Evolutionary conservation across 2,113 vertebrate genomes (phyloP), one percentile per base, ranked within the genome.

Genomic region (Mormoops blainvillei): DNA sequence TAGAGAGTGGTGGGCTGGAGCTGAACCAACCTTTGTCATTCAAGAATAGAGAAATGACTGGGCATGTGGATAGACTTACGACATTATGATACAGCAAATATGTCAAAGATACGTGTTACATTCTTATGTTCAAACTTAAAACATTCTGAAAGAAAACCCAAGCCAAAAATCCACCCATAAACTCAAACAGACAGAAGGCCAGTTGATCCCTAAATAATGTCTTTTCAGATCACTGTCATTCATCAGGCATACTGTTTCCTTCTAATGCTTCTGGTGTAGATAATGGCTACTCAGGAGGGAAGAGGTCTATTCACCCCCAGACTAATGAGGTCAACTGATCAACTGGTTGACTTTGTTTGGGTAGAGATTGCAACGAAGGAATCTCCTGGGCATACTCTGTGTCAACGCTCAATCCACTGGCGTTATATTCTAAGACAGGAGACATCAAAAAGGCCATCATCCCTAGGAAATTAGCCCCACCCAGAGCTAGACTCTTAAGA

Each of bases 401-500:
- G 58, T 70, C 38, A 81, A 63, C 78, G 33, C 41, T 45, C 33
- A 70, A 68, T 67, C 63, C 18, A 26, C 9, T 61, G n/a, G 43
- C 41, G 22, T 43, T 24, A 43, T 15, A 36, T 26, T 43, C 36
- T 43, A 22, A 74, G 36, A 77, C 19, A 58, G 50, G 54, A 89
- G 52, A 80, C 31, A 71, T 14, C 41, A 13, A 52, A 76, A 83
- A 52, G 56, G 31, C 28, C 0, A 0, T 36, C 36, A 22, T 54
- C 65, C 22, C 0, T 36, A 10, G 56, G 97, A 97, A 93, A 61
- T 36, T 1, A 77, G 16, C 0, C 0, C 9, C 36, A 63, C 68
- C 92, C 94, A 71, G 74, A 95, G 97, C 73, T 28, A 38, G 36
- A 91, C 85, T n/a, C n/a, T n/a, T n/a, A n/a, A n/a, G n/a, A n/a